phyloP scores from a whole-genome alignment of 64 coral and sea anemone species.

The Montipora sp. region DNA sequence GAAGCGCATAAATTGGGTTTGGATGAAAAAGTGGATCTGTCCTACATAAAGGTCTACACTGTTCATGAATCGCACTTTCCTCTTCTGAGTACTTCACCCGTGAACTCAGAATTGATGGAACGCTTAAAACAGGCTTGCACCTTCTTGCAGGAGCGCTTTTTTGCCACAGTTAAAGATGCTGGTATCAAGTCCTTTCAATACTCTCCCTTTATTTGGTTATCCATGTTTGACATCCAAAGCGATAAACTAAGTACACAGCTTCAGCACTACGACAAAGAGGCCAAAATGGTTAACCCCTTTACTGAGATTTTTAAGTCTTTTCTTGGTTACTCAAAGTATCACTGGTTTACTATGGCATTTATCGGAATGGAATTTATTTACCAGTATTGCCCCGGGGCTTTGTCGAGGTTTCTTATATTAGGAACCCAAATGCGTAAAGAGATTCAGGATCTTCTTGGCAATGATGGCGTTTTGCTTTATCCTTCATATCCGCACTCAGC shows the following conservation, averaged over 20 bases:
- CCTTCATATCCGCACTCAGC: conserved; percentile 82
- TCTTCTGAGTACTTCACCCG: conserved; percentile 49
- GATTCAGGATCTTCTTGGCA: conserved; percentile 76
- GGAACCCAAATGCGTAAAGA: conserved; percentile 62
- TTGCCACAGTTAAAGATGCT: conserved; percentile 54
- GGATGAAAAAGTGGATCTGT: conserved; percentile 78
- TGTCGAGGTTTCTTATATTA: conserved; percentile 71
- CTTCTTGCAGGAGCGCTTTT: conserved; percentile 59
- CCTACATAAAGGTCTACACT: conserved; percentile 76
- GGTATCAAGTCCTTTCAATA: conserved; percentile 64
- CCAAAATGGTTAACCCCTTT: conserved; percentile 65
- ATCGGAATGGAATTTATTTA: conserved; percentile 53
- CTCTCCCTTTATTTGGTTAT: conserved; percentile 82
- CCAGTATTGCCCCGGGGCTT: conserved; percentile 27
- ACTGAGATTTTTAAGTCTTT: conserved; percentile 85
- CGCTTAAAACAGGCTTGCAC: conserved; percentile 51
- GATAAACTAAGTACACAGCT: conserved; percentile 63
- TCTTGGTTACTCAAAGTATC: conserved; percentile 81
- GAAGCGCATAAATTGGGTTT: conserved; percentile 51
- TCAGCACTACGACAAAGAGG: conserved; percentile 35
- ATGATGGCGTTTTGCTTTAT: conserved; percentile 77
- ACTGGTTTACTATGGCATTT: conserved; percentile 71
- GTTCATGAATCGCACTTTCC: conserved; percentile 60
- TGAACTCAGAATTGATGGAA: conserved; percentile 47
- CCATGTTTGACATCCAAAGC: conserved; percentile 49